These are phyloP conservation scores for Rana temporaria DNA, from an alignment of 2,113 vertebrate species.

Conservation along the genomic window DNA sequence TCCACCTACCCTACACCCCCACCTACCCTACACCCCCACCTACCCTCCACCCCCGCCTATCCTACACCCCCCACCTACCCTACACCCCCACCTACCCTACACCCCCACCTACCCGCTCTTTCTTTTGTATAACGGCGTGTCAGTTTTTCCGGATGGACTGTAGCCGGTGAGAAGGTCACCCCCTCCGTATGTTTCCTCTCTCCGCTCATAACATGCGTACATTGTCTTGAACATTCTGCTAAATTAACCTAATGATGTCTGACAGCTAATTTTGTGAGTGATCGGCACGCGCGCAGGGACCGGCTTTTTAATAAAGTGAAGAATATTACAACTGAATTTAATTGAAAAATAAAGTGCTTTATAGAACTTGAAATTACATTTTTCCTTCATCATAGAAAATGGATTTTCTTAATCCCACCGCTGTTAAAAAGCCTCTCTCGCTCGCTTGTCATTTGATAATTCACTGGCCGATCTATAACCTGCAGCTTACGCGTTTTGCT, in stretches of 20 bases:
- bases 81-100: too few relatives aligned
- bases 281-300: slow-evolving; percentile 62
- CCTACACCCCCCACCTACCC: too few relatives aligned
- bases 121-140: not conserved
- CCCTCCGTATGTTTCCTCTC: slow-evolving; percentile 70
- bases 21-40: too few relatives aligned
- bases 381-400: slow-evolving; percentile 58
- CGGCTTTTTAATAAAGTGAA: slow-evolving; percentile 59
- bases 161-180: slow-evolving; percentile 63
- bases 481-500: slow-evolving; percentile 22
- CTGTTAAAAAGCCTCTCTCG: slow-evolving; percentile 46
- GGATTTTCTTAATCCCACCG: slow-evolving; percentile 57
- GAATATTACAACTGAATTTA: slow-evolving; percentile 58
- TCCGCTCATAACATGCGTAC: slow-evolving; percentile 64
- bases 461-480: slow-evolving; percentile 47
- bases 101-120: too few relatives aligned
- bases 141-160: not conserved
- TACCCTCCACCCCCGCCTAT: too few relatives aligned
- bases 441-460: slow-evolving; percentile 52
- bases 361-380: slow-evolving; percentile 59
- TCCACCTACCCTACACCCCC: too few relatives aligned
- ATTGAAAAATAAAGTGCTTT: slow-evolving; percentile 59
- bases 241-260: slow-evolving; percentile 70
- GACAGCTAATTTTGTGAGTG: slow-evolving; percentile 74
- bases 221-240: slow-evolving; percentile 61